Base-by-base conservation (phyloP, 2,888 invertebrate genomes). In the Nomada goodeniana region DNA sequence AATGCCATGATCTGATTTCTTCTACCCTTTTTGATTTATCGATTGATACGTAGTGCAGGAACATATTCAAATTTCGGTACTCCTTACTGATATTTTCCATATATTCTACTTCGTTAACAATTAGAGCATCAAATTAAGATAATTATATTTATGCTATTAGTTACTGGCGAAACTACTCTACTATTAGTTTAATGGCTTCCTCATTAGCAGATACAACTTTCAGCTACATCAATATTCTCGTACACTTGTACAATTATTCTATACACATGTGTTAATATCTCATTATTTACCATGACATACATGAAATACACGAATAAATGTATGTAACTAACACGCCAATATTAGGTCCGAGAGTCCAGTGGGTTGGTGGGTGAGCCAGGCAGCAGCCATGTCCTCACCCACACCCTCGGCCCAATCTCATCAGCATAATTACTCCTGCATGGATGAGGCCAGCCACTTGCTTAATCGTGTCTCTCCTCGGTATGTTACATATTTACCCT, bases 281-380 rank as follows among this genome's bases (percentile, higher is more conserved):
- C 57, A 20, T 82, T 44, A 74, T 74, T 73, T 82, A 67, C 59
- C 75, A 76, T 74, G 65, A 70, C 76, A 63, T 82, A 77, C 82
- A 80, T 72, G 11, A 82, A 59, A 52, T 82, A 82, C 85, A 84
- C 78, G 20, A 84, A 76, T 85, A 85, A 85, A 82, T 82, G 79
- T 82, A 72, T 85, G 84, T 88, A 89, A 93, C 90, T 93, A 92
- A 93, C 91, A 90, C 86, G 89, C 87, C 89, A 86, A 89, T 91
- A 90, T 90, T 90, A 93, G 93, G 92, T 93, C 93, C 83, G 93
- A 93, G 91, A 93, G 93, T 91, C 93, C 93, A 89, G 91, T 93
- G 90, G 93, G 92, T 89, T 93, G 93, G 91, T 90, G 90, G 92
- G 93, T 93, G 92, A 93, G 93, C 91, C 93, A 93, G 91, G 93